A percentile compares a stretch with the other conserved stretches of the same genome.
Evolutionary conservation across 2,797 vertebrate species (phyloP).

Genomic region (Rachycentron canadum): DNA sequence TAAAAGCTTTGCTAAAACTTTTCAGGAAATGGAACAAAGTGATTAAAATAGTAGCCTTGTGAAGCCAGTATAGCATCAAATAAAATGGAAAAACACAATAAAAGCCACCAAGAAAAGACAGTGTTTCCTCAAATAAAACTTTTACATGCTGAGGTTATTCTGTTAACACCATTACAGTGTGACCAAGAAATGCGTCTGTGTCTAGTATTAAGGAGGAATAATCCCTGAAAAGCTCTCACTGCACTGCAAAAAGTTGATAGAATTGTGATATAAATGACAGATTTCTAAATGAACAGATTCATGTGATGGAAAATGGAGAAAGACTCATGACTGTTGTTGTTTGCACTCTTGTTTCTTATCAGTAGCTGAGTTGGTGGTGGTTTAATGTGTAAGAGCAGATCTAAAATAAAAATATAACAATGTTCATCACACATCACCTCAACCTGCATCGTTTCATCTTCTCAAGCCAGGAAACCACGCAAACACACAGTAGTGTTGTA

Average conservation of each 20-base stretch:
- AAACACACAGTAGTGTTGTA: slow-evolving; percentile 13
- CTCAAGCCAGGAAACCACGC: slow-evolving; percentile 22
- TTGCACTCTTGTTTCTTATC: not conserved
- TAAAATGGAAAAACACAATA: slow-evolving; percentile 73
- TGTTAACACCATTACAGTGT: slow-evolving; percentile 52
- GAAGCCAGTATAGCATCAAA: slow-evolving; percentile 75
- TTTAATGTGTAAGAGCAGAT: not conserved
- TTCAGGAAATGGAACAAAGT: slow-evolving; percentile 77
- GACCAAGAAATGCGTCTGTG: slow-evolving; percentile 25
- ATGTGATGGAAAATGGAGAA: slow-evolving; percentile 1
- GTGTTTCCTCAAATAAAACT: slow-evolving; percentile 79
- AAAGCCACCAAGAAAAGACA: slow-evolving; percentile 69
- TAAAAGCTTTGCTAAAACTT: slow-evolving; percentile 63
- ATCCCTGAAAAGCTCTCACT: slow-evolving; percentile 18
- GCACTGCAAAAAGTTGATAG: not conserved
- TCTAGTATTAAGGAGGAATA: slow-evolving; percentile 9
- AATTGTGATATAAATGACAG: not conserved
- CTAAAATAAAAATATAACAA: not conserved
- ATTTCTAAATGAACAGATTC: not conserved
- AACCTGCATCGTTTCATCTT: slow-evolving; percentile 6
- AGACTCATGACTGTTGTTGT: not conserved
- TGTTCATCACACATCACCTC: not conserved
- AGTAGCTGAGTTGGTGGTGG: not conserved
- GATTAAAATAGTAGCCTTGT: slow-evolving; percentile 73
- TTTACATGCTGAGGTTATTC: slow-evolving; percentile 53